These are phyloP conservation scores for Nymphalis polychloros DNA, from an alignment of 2,888 invertebrate species.

Conservation along the genomic window DNA sequence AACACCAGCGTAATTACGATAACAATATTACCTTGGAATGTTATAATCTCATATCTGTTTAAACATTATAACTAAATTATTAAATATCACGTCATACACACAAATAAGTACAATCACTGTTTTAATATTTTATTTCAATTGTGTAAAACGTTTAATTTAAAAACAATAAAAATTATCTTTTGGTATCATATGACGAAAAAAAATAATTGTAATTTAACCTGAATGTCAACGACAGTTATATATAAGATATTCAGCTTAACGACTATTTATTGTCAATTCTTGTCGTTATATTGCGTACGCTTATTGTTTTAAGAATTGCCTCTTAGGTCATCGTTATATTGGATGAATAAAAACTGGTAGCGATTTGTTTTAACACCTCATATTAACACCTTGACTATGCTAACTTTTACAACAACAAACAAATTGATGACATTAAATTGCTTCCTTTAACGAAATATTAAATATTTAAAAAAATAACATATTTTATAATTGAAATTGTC, in stretches of 20 bases:
- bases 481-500: too few relatives aligned
- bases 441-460: too few relatives aligned
- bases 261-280: conserved; percentile 2
- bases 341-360: background rate
- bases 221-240: conserved; percentile 6
- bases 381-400: background rate
- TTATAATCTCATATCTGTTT: conserved; percentile 12
- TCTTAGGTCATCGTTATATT: conserved; percentile 8
- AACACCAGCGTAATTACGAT: too few relatives aligned
- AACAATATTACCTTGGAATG: too few relatives aligned
- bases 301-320: conserved; percentile 3
- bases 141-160: conserved; percentile 9
- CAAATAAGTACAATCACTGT: too few relatives aligned
- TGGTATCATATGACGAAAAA: background rate
- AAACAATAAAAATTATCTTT: conserved; percentile 3
- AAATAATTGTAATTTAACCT: background rate
- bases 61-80: background rate
- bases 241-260: conserved; percentile 1
- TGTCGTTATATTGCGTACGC: background rate
- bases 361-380: background rate
- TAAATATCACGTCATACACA: background rate
- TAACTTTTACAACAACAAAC: background rate
- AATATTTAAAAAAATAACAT: too few relatives aligned
- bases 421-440: background rate
- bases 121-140: background rate